Conservation (phyloP, 2,797 vertebrate species). For the Semotilus atromaculatus region DNA sequence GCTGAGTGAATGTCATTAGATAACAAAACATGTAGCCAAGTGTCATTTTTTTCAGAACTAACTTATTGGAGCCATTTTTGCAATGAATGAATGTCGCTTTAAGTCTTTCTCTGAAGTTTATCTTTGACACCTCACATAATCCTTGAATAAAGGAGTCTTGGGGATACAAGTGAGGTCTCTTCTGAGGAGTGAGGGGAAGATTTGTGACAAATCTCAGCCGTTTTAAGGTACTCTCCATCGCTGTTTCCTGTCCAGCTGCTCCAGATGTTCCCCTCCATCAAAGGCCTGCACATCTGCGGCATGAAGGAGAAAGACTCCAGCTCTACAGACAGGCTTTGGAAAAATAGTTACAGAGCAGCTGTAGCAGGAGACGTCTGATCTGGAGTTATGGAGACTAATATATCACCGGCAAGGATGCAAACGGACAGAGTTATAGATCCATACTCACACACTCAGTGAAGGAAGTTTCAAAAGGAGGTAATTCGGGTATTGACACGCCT, state of each 20-base stretch:
- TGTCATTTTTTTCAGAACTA: not conserved
- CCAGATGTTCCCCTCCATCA: constrained; percentile 31
- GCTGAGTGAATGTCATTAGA: not conserved
- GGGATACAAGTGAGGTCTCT: not conserved
- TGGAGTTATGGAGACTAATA: not conserved
- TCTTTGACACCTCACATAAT: constrained; percentile 5
- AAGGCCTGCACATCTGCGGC: constrained; percentile 22
- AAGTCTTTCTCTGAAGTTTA: not conserved
- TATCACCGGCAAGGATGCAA: not conserved
- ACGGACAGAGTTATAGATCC: not conserved
- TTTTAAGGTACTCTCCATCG: not conserved
- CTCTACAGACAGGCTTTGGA: not conserved
- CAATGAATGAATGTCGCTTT: not conserved
- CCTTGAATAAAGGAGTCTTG: constrained; percentile 1
- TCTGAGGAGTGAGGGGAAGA: not conserved
- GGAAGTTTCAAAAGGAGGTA: not conserved
- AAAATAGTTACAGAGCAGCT: not conserved
- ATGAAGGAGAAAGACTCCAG: not conserved
- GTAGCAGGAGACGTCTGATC: not conserved
- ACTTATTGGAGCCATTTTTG: not conserved
- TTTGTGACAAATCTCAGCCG: not conserved
- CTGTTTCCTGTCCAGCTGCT: constrained; percentile 26
- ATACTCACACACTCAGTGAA: not conserved
- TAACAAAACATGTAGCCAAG: not conserved
- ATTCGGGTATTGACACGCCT: not conserved